A percentile compares a stretch with the other conserved stretches of the same genome.
phyloP scores from a whole-genome alignment of 2,113 vertebrate genomes.

The Syrrhaptes paradoxus region DNA sequence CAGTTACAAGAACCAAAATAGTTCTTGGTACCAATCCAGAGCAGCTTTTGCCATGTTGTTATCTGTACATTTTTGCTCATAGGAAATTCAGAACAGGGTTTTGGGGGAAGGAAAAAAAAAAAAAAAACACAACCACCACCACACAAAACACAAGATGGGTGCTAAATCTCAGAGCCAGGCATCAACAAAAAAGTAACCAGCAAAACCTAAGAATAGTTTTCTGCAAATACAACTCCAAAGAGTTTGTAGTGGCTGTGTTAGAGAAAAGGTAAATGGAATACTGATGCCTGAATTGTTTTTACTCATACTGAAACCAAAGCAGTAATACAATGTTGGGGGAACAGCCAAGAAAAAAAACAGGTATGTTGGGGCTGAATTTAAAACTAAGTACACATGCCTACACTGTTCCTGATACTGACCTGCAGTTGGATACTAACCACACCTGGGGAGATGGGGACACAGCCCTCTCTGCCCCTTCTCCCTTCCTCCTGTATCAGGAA shows the following conservation, averaged over 20 bases:
- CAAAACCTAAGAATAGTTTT: background rate
- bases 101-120: background rate
- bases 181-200: background rate
- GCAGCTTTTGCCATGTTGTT: background rate
- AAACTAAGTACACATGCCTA: background rate
- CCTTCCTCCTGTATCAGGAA: background rate
- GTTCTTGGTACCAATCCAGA: background rate
- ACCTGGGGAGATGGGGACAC: fast-evolving
- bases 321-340: background rate
- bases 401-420: background rate
- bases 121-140: background rate
- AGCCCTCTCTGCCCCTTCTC: background rate
- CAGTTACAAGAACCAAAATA: background rate
- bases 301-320: background rate
- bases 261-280: background rate
- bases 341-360: background rate
- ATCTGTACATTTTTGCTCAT: background rate
- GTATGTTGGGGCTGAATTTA: background rate
- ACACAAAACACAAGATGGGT: background rate
- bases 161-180: background rate
- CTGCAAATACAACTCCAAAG: background rate
- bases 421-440: background rate
- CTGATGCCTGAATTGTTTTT: background rate
- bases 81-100: background rate
- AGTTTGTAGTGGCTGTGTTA: background rate